phyloP scores from a whole-genome alignment of 2,113 vertebrate species.

The Genyomyrus donnyi region DNA sequence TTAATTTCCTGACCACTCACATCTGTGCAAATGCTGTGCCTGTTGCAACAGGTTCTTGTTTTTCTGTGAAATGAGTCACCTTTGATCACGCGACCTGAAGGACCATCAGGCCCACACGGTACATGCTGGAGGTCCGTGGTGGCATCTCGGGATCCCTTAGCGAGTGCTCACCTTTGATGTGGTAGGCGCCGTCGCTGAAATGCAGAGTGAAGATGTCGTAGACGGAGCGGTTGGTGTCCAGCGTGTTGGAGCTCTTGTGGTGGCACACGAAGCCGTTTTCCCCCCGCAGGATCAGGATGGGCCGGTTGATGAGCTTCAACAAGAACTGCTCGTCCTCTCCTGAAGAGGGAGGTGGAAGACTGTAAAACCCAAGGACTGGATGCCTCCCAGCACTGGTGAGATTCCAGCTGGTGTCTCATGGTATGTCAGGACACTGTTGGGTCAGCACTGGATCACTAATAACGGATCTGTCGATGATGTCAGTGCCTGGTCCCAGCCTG shows the following conservation, averaged over 20 bases:
- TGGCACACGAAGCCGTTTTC: conserved; percentile 86
- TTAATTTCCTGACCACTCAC: neutral
- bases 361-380: neutral
- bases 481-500: neutral
- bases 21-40: neutral
- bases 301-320: conserved; percentile 91
- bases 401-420: neutral
- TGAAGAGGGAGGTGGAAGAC: conserved; percentile 33
- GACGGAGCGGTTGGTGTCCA: conserved; percentile 81
- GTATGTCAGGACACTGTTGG: neutral
- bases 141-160: neutral
- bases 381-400: neutral
- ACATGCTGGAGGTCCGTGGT: neutral
- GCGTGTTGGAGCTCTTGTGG: conserved; percentile 82
- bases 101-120: neutral
- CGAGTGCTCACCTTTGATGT: conserved; percentile 74
- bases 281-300: conserved; percentile 82
- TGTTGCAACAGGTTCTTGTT: neutral
- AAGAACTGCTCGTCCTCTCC: conserved; percentile 82
- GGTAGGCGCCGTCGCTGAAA: conserved; percentile 86
- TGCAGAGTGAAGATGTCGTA: conserved; percentile 85
- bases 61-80: neutral
- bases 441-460: neutral
- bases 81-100: neutral
- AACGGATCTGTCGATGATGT: neutral